A percentile compares a stretch with the other conserved stretches of the same genome.
Evolutionary conservation across 2,113 vertebrate species (phyloP).

Genomic region (Melanerpes aurifrons): DNA sequence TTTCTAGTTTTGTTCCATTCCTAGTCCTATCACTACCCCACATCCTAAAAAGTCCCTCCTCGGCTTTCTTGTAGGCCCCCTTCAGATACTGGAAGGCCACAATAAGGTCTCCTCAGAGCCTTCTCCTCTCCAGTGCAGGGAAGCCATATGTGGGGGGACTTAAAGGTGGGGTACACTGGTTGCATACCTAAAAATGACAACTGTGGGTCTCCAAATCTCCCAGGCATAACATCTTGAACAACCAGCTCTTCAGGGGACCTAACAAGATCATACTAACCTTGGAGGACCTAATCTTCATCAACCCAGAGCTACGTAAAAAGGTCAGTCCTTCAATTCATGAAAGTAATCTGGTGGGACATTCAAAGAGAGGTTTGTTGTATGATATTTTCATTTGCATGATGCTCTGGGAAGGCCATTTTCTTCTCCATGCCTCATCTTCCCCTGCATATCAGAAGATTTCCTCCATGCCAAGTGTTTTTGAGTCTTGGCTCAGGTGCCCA

Average conservation of each 20-base stretch:
- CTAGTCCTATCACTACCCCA: too few relatives aligned
- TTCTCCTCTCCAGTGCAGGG: too few relatives aligned
- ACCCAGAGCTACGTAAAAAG: constrained; percentile 86
- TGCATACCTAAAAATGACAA: neutral
- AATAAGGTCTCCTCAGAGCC: too few relatives aligned
- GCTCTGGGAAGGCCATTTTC: neutral
- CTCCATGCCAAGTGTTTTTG: neutral
- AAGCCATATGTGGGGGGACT: neutral
- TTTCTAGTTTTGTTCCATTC: too few relatives aligned
- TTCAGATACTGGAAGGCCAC: too few relatives aligned
- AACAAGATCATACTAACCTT: constrained; percentile 87
- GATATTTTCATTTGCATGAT: neutral
- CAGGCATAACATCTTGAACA: constrained; percentile 85
- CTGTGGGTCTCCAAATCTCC: neutral
- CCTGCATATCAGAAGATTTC: neutral
- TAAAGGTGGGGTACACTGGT: neutral
- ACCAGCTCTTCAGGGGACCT: constrained; percentile 86
- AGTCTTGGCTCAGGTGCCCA: neutral
- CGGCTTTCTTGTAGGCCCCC: too few relatives aligned
- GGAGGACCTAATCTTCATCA: constrained; percentile 89
- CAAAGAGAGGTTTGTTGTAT: neutral
- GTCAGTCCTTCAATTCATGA: neutral
- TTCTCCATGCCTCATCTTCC: neutral
- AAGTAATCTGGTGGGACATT: neutral
- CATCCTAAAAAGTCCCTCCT: too few relatives aligned